Evolutionary conservation across 2,888 invertebrate species (phyloP), one percentile per base, ranked within the genome.

Genomic region (Drosophila borborema): DNA sequence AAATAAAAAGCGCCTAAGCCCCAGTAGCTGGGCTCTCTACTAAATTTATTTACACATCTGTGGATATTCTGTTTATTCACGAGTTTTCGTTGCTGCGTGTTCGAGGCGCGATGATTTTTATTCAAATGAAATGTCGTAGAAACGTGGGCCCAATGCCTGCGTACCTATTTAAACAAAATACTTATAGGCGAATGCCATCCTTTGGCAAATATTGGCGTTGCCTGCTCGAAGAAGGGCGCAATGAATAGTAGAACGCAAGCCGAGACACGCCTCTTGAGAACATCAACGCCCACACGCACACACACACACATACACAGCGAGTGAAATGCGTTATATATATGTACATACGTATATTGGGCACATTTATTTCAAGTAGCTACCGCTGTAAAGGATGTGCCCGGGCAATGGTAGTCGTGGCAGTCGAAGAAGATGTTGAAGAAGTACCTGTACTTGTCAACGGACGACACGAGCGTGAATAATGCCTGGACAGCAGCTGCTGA

Each of bases 101-200:
- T 48, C 49, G 73, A 64, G 56, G 61, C 70, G 64, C 63, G 72
- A 72, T 70, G 78, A 71, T 77, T 81, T 81, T 76, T 67, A 74
- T 77, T 80, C 66, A 72, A 77, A 65, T 77, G 75, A 48, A 65
- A 48, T 51, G 23, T 56, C 59, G 43, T 18, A 2, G 62, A 66
- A 51, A 62, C 55, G 71, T 74, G 70, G 81, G 70, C 55, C 68
- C 34, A 78, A 49, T 38, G 64, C 72, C 58, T 72, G 77, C 58
- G 74, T 77, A 75, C 89, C 89, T 86, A 87, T 86, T 86, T 89
- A 89, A 86, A 86, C 87, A 86, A 75, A 89, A 75, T 79, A 88
- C 86, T 86, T 81, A 80, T 77, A 77, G 85, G 80, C 81, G 79
- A 85, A 77, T 80, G 86, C 77, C 81, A 83, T 83, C 86, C 85